Percentiles rank a stretch among this genome's conserved stretches.
phyloP scores from a whole-genome alignment of 2,797 vertebrate species.

The Lacerta viridis region DNA sequence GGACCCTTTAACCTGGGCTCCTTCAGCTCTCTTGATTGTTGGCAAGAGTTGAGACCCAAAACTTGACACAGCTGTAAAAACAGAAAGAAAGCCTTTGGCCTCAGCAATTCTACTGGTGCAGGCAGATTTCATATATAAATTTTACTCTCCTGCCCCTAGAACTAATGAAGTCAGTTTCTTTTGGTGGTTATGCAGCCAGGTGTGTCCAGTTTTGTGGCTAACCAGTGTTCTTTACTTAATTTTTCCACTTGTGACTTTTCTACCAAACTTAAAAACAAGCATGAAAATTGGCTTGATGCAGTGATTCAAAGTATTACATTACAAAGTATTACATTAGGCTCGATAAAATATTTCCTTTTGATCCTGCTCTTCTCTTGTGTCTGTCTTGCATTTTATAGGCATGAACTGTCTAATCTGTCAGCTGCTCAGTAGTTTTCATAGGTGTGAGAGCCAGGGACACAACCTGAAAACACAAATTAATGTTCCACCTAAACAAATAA shows the following conservation, averaged over 20 bases:
- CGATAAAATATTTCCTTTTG: constrained; percentile 73
- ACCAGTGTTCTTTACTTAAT: constrained; percentile 81
- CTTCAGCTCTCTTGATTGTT: constrained; percentile 83
- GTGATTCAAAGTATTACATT: constrained; percentile 79
- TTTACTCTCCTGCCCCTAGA: constrained; percentile 81
- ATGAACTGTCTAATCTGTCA: constrained; percentile 55
- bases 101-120: constrained; percentile 82
- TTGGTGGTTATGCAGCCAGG: constrained; percentile 83
- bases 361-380: constrained; percentile 76
- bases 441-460: constrained; percentile 16
- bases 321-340: constrained; percentile 75
- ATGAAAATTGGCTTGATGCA: constrained; percentile 83
- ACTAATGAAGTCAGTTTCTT: constrained; percentile 85
- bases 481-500: constrained; percentile 43
- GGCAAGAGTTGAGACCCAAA: constrained; percentile 82
- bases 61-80: constrained; percentile 90
- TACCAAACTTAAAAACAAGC: constrained; percentile 85
- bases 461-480: constrained; percentile 20
- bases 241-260: constrained; percentile 87
- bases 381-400: constrained; percentile 75
- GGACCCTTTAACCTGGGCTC: constrained; percentile 83
- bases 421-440: constrained; percentile 31
- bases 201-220: constrained; percentile 85
- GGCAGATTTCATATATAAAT: constrained; percentile 86
- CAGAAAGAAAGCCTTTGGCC: constrained; percentile 82